Conservation (phyloP, 2,113 vertebrate genomes). For the Toxotes jaculatrix region DNA sequence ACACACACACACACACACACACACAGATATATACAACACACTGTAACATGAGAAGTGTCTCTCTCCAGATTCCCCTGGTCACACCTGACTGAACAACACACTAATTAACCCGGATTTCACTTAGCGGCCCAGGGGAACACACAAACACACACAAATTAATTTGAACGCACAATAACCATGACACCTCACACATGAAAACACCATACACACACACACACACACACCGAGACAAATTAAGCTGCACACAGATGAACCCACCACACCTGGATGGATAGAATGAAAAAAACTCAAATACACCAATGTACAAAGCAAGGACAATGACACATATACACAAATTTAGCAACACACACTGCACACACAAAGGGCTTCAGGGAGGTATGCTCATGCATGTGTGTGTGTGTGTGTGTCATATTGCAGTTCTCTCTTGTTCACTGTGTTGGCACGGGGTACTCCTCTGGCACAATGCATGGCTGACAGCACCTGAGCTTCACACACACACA, state of each 20-base stretch:
- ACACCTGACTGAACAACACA: constrained; percentile 65
- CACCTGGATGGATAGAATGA: constrained; percentile 4
- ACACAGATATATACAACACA: neutral
- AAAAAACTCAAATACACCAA: constrained; percentile 19
- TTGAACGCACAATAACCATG: constrained; percentile 23
- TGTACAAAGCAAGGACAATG: constrained; percentile 42
- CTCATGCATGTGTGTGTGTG: neutral
- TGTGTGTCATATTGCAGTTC: constrained; percentile 22
- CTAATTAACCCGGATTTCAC: constrained; percentile 74
- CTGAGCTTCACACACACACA: constrained; percentile 58
- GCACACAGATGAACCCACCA: constrained; percentile 28
- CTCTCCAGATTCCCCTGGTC: constrained; percentile 40
- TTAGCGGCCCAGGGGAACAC: constrained; percentile 37
- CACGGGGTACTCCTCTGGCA: constrained; percentile 44
- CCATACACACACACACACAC: constrained; percentile 9
- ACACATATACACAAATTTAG: constrained; percentile 19
- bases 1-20: neutral
- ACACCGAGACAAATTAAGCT: constrained; percentile 11
- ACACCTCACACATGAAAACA: constrained; percentile 16
- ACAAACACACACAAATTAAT: constrained; percentile 33
- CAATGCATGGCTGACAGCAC: constrained; percentile 67
- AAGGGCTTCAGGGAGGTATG: constrained; percentile 12
- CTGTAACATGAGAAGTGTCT: constrained; percentile 29
- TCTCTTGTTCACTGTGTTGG: constrained; percentile 43
- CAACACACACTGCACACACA: neutral